Conservation (phyloP, 2,888 invertebrate species). For the Drosophila peninsularis region DNA sequence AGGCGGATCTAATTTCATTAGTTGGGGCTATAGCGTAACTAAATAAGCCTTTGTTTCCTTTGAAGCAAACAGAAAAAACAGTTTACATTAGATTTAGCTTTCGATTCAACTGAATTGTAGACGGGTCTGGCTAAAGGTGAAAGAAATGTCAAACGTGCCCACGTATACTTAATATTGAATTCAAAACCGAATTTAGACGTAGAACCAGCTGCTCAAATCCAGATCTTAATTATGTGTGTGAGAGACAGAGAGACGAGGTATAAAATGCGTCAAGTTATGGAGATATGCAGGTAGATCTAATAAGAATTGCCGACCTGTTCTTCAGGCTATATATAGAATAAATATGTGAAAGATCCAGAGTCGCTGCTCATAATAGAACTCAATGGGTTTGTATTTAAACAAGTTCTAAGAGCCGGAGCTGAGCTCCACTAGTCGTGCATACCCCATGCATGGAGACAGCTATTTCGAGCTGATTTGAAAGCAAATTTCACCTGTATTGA, state of each 20-base stretch:
- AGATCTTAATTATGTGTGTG: slow-evolving; percentile 16
- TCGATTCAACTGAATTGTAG: slow-evolving; percentile 43
- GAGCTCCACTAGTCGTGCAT: slow-evolving; percentile 5
- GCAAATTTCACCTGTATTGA: slow-evolving; percentile 23
- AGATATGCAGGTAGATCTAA: slow-evolving; percentile 40
- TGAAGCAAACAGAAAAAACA: background rate
- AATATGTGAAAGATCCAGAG: background rate
- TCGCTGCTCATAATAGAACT: background rate
- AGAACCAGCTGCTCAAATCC: slow-evolving; percentile 40
- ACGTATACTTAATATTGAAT: slow-evolving; percentile 7
- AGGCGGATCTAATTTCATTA: slow-evolving; percentile 52
- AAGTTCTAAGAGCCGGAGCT: background rate
- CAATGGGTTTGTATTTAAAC: background rate
- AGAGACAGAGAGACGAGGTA: background rate
- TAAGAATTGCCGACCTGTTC: background rate
- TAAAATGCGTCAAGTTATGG: slow-evolving; percentile 33
- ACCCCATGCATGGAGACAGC: background rate
- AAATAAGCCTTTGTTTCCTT: slow-evolving; percentile 21
- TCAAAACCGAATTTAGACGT: background rate
- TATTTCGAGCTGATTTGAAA: slow-evolving; percentile 9
- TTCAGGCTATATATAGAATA: slow-evolving; percentile 1
- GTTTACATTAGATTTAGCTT: background rate
- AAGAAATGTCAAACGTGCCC: slow-evolving; percentile 65
- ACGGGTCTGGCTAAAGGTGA: slow-evolving; percentile 59
- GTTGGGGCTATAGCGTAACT: slow-evolving; percentile 9